Conservation (phyloP, 2,113 vertebrate genomes). For the Morone chrysops region DNA sequence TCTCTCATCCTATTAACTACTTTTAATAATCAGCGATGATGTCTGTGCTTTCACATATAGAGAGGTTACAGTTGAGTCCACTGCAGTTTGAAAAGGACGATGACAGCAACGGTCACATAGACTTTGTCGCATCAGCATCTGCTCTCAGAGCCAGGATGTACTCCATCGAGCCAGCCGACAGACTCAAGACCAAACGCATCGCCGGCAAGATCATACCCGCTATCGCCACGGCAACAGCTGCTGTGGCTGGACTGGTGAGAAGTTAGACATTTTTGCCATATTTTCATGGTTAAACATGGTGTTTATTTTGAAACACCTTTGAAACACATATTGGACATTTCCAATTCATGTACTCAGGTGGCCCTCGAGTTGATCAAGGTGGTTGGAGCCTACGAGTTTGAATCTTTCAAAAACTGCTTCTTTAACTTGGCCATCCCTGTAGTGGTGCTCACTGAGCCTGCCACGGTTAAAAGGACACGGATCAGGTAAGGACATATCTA, state of each 20-base stretch:
- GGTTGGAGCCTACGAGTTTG: slow-evolving; percentile 88
- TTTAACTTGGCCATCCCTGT: slow-evolving; percentile 98
- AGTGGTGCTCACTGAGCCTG: slow-evolving; percentile 93
- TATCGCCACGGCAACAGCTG: slow-evolving; percentile 97
- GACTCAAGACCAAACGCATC: slow-evolving; percentile 97
- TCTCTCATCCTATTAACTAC: not conserved
- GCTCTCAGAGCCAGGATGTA: slow-evolving; percentile 96
- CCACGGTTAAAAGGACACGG: slow-evolving; percentile 90
- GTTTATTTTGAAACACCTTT: not conserved
- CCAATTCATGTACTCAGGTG: slow-evolving; percentile 83
- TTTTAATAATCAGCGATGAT: not conserved
- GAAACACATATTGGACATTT: not conserved
- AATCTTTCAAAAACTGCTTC: slow-evolving; percentile 97
- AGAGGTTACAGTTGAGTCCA: slow-evolving; percentile 88
- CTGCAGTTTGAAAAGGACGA: slow-evolving; percentile 96
- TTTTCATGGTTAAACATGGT: not conserved
- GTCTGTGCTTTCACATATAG: slow-evolving; percentile 71
- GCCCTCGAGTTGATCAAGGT: slow-evolving; percentile 95
- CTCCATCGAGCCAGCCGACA: slow-evolving; percentile 92
- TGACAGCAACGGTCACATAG: slow-evolving; percentile 93
- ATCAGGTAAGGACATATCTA: slow-evolving; percentile 87
- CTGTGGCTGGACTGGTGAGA: slow-evolving; percentile 95
- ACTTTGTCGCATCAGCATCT: slow-evolving; percentile 94
- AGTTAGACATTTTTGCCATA: not conserved
- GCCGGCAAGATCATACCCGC: slow-evolving; percentile 99